Evolutionary conservation across 2,113 vertebrate species (phyloP), one percentile per base, ranked within the genome.

Genomic region (Austrofundulus limnaeus): DNA sequence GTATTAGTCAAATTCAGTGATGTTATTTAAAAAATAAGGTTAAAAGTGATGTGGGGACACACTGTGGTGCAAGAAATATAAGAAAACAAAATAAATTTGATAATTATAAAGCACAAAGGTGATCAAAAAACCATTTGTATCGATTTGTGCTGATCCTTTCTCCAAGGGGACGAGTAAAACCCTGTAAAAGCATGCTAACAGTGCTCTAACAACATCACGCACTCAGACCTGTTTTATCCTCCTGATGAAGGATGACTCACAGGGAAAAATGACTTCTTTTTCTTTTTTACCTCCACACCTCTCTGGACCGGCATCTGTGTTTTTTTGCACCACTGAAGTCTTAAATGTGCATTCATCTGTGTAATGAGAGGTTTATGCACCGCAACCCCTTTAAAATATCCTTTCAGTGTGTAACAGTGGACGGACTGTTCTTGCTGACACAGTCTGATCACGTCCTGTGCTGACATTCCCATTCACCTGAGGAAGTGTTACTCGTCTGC

Each of bases 291-390:
- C 31, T 45, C 49, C n/a, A 45, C 61, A 31, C 53, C 49, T 64
- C 49, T 51, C 10, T 38, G 19, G 48, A 41, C 60, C 60, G 45
- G n/a, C 38, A 53, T 21, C 61, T 53, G 50, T 45, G 39, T 28
- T 61, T 51, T n/a, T 64, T 64, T 53, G 39, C 49, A 64, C 61
- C 21, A 43, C 23, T 31, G 39, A 51, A 53, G 61, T 43, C 49
- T 64, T 64, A 64, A 53, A 64, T 64, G 61, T 64, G 38, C 61
- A 64, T 52, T 53, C 61, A 53, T 64, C 49, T 64, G 49, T 64
- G 61, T 64, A 64, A 64, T 64, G 61, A 64, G 61, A 64, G 49
- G 61, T 64, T 64, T 64, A 53, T 64, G 61, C 49, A 53, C 61
- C 53, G 38, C 61, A 43, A 64, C 61, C 49, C 19, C 21, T 5